Base-by-base conservation (phyloP, 2,113 vertebrate species). In the Oxyruncus cristatus region DNA sequence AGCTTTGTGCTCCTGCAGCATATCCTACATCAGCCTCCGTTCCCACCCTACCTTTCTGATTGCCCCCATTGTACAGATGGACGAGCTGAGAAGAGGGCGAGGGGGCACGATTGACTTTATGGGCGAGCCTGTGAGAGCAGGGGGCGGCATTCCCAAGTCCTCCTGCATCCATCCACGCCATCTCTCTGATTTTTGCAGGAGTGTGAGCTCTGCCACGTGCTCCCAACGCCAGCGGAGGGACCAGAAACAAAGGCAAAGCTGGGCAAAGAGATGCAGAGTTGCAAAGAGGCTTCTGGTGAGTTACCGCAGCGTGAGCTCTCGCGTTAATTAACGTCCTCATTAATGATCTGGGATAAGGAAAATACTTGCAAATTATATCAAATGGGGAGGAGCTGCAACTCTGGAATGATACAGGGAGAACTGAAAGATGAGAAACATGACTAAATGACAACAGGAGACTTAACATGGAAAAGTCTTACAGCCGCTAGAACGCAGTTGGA, bases 261-360 rank as follows among this genome's bases (percentile, higher is more conserved):
- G 61, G 55, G 86, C 63, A 81, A 73, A 59, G 91, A 52, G 66
- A 52, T 1, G 3, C 0, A 4, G 85, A 92, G 55, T 17, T 94
- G 68, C 79, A 49, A 71, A 90, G 88, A 84, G 50, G 65, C 83
- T 93, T 95, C 73, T 92, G 76, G 56, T 78, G 95, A 85, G 85
- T 77, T 93, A 81, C 63, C 13, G 0, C 85, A 93, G 88, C 20
- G 0, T 85, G 92, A 96, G 70, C 13, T 78, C 70, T 88, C 2
- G 0, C 0, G 1, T 92, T 92, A 96, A 91, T 92, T 88, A 95
- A 92, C 79, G 35, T 91, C 88, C 39, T 96, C 44, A 37, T 87
- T 92, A 91, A 92, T 81, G 80, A 89, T 72, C 73, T 11, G 2
- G 80, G 74, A 82, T 84, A 77, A 88, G 80, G 86, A 92, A 78